Base-by-base conservation (phyloP, 2,113 vertebrate species). In the Gymnocephalus cernua region DNA sequence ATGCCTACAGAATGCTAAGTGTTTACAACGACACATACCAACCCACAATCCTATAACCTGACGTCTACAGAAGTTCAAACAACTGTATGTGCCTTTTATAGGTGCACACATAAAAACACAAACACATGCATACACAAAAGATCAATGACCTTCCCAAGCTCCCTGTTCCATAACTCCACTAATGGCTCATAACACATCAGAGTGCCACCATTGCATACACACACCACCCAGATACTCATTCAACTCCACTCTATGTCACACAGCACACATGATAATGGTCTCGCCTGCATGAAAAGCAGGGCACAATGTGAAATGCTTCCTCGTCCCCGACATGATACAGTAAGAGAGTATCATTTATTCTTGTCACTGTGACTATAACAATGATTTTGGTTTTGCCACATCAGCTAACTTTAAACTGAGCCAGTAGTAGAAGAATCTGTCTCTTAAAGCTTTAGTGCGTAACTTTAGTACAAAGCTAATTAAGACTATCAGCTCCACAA, bases 151-250 rank as follows among this genome's bases (percentile, higher is more conserved):
- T 67, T 57, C 14, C 50, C 51, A 1, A 83, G 68, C 19, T n/a
- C 25, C 44, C 7, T 27, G 14, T 89, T 85, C 57, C 35, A 66
- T 51, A 48, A 72, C 75, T 21, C 32, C 47, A 38, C 80, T 86
- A 90, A 89, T 79, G 80, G 84, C 67, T 80, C 66, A 82, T 68
- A 77, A 85, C 72, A 78, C 80, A 85, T 72, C 69, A 83, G 32
- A 85, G 76, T 80, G 80, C 70, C 70, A 71, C 77, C 54, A 48
- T 73, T 77, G 51, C 69, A 65, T 38, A 63, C 53, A 80, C 54
- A 72, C 73, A 53, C 19, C 16, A 72, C 12, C 56, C 51, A 57
- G 70, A 85, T 48, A 81, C 79, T 58, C 81, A 80, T 38, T 65
- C 86, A 61, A 75, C 19, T 64, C 50, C 72, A 54, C 74, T 70